Base-by-base conservation (phyloP, 2,113 vertebrate species). In the Eptatretus burgeri region DNA sequence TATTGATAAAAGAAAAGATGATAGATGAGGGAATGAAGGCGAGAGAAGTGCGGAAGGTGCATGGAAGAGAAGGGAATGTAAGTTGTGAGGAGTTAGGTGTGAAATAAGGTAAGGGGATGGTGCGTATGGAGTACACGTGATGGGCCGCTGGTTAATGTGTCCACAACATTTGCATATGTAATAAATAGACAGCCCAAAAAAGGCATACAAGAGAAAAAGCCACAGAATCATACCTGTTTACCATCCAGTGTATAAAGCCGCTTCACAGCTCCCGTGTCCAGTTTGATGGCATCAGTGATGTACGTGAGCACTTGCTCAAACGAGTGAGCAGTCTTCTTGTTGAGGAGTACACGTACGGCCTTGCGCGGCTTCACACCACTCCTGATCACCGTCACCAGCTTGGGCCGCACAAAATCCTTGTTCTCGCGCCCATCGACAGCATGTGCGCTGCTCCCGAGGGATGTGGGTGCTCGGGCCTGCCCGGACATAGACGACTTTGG, bases 261-360 rank as follows among this genome's bases (percentile, higher is more conserved):
- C 67, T 84, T 95, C 70, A 98, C 91, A 27, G 79, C 80, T 27
- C 91, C 91, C 1, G 83, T 84, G 76, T 98, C 91, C 70, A 98
- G 74, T 73, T 94, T 93, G 74, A 98, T 83, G 74, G 89, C 91
- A 2, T 95, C 91, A 0, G 89, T 98, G 70, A 98, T 81, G 69
- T 98, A 88, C 10, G 80, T 85, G 73, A 98, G 82, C 65, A 98
- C 91, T 69, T 98, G 91, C 67, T 98, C 87, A 66, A 93, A 98
- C 1, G 86, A 91, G 70, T 98, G 87, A 2, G 87, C 87, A 0
- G 89, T 98, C 70, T 98, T 98, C 80, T 89, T 98, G 78, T 98
- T 98, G 64, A 98, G 85, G 69, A 98, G 77, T 70, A 98, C 75
- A 52, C 91, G 77, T 49, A 91, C 80, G 3, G 91, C 89, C 64